These are phyloP conservation scores for Eupithecia dodoneata DNA, from an alignment of 2,888 invertebrate genomes.

Conservation along the genomic window DNA sequence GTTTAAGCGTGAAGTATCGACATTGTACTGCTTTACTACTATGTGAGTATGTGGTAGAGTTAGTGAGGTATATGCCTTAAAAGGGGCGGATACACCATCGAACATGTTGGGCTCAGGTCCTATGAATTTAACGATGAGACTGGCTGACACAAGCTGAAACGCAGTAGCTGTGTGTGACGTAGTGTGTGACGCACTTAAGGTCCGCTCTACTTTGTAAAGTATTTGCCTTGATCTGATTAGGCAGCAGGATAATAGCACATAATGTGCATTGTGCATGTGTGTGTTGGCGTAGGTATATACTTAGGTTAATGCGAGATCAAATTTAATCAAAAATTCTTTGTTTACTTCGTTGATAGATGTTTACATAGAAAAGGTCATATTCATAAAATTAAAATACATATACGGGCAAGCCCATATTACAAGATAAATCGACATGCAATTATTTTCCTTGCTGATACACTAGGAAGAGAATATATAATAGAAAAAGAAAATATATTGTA, in stretches of 20 bases:
- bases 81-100: neutral
- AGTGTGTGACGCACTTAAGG: neutral
- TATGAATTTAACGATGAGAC: neutral
- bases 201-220: neutral
- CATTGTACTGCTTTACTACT: conserved; percentile 7
- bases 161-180: neutral
- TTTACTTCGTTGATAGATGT: too few relatives aligned
- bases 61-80: neutral
- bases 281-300: neutral
- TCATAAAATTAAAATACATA: too few relatives aligned
- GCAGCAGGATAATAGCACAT: neutral
- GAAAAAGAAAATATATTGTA: too few relatives aligned
- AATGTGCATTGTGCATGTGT: too few relatives aligned
- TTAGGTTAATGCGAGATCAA: neutral
- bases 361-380: too few relatives aligned
- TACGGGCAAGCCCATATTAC: neutral
- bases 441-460: neutral
- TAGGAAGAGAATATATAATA: too few relatives aligned
- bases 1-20: conserved; percentile 1
- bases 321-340: too few relatives aligned
- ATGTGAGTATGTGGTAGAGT: neutral
- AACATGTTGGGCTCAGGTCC: neutral
- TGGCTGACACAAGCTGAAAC: neutral
- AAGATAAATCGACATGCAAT: neutral
- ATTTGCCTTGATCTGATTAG: neutral